Percentiles rank a stretch among this genome's conserved stretches.
Evolutionary conservation across 2,797 vertebrate species (phyloP).

Genomic region (Graptemys geographica): DNA sequence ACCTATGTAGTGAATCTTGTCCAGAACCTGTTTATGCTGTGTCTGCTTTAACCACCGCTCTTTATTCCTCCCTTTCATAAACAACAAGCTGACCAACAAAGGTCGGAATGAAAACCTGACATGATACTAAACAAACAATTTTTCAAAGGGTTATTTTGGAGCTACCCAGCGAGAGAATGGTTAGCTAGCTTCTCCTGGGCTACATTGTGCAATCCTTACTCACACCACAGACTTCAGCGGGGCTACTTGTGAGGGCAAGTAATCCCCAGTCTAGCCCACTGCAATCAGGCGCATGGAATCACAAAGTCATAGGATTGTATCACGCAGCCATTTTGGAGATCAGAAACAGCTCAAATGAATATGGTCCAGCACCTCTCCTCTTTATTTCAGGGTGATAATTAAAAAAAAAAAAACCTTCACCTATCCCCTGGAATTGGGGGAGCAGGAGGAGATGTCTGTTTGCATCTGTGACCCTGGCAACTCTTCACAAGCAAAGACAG

Average conservation of each 20-base stretch:
- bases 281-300: neutral
- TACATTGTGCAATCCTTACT: neutral
- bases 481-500: slow-evolving; percentile 78
- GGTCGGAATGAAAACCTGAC: neutral
- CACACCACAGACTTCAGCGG: neutral
- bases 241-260: neutral
- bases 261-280: neutral
- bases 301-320: neutral
- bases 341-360: neutral
- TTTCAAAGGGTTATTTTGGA: neutral
- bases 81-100: neutral
- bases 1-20: neutral
- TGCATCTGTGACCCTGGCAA: slow-evolving; percentile 77
- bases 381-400: fast-evolving
- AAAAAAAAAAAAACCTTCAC: neutral
- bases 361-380: neutral
- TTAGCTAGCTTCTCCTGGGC: neutral
- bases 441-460: slow-evolving; percentile 62
- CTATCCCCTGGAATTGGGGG: slow-evolving; percentile 25
- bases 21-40: neutral
- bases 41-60: neutral
- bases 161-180: fast-evolving
- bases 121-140: fast-evolving
- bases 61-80: neutral
- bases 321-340: fast-evolving